Evolutionary conservation across 1,140 invertebrate genomes (phyloP), one percentile per base, ranked within the genome.

Genomic region (Micrasema minimum): DNA sequence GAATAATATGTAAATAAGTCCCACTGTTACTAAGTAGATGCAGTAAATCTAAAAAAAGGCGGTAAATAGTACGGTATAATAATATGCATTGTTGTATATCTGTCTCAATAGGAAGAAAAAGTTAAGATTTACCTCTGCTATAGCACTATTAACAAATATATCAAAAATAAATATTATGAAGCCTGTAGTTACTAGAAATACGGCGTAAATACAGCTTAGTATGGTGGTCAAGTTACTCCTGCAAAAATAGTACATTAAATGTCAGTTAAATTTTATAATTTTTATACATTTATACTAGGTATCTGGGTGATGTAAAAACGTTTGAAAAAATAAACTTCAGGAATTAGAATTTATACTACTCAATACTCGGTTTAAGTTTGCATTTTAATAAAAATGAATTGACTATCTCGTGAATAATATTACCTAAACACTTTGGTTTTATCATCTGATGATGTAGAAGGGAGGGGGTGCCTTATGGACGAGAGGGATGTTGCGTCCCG

Each of bases 181-280:
- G 45, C 90, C 90, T 10, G 90, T 76, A 31, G 89, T 90, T 4
- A 91, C 83, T 61, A 91, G 78, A 71, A 91, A 85, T 45, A 90
- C 82, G 53, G 88, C 89, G 76, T 91, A 91, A 57, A 90, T 87
- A 67, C 84, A 85, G 76, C 89, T 89, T 23, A 86, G 69, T 35
- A 88, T 85, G n/a, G 84, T 80, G 1, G 87, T 85, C 43, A 90
- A 72, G 75, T 86, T 85, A 72, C 82, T 80, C 66, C 89, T 90
- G 82, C 66, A 84, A 85, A 68, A 3, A 37, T 7, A 50, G 14
- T 50, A n/a, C n/a, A n/a, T n/a, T n/a, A n/a, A n/a, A n/a, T n/a
- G n/a, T n/a, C n/a, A n/a, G n/a, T n/a, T n/a, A n/a, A n/a, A n/a
- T n/a, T n/a, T n/a, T n/a, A n/a, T n/a, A n/a, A n/a, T n/a, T n/a